These are phyloP conservation scores for Synanthedon tipuliformis DNA, from an alignment of 2,888 invertebrate species.

Conservation along the genomic window DNA sequence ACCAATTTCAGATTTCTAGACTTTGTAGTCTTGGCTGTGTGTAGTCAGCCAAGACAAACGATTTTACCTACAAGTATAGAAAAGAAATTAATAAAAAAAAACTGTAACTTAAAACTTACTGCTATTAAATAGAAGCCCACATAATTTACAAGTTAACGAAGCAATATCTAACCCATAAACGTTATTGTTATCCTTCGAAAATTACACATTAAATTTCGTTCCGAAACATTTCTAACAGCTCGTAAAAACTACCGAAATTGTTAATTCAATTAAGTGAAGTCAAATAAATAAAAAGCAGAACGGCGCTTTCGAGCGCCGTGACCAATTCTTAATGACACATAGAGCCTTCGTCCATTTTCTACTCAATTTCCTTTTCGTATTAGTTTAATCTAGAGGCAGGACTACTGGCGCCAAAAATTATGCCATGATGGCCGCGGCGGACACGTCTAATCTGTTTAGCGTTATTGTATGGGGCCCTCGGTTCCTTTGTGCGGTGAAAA, in stretches of 20 bases:
- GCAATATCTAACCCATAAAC: conserved; percentile 45
- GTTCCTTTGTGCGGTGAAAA: conserved; percentile 66
- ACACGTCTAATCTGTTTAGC: conserved; percentile 64
- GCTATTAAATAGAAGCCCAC: not conserved
- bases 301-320: conserved; percentile 47
- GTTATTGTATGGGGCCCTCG: conserved; percentile 51
- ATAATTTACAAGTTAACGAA: conserved; percentile 28
- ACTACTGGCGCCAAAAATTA: conserved; percentile 71
- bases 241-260: conserved; percentile 58
- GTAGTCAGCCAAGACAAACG: too few species aligned
- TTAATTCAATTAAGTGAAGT: conserved; percentile 66
- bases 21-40: too few species aligned
- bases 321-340: conserved; percentile 68
- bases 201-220: conserved; percentile 51
- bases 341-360: conserved; percentile 65
- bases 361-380: conserved; percentile 70
- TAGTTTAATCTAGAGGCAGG: conserved; percentile 69
- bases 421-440: conserved; percentile 63
- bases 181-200: conserved; percentile 57
- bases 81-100: too few species aligned
- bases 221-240: conserved; percentile 51
- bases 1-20: too few species aligned
- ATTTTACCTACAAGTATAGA: too few species aligned
- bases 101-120: too few species aligned
- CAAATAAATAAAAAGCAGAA: conserved; percentile 58